Percentiles rank a stretch among this genome's conserved stretches.
phyloP scores from a whole-genome alignment of 2,797 vertebrate species.

The Yasuhikotakia modesta region DNA sequence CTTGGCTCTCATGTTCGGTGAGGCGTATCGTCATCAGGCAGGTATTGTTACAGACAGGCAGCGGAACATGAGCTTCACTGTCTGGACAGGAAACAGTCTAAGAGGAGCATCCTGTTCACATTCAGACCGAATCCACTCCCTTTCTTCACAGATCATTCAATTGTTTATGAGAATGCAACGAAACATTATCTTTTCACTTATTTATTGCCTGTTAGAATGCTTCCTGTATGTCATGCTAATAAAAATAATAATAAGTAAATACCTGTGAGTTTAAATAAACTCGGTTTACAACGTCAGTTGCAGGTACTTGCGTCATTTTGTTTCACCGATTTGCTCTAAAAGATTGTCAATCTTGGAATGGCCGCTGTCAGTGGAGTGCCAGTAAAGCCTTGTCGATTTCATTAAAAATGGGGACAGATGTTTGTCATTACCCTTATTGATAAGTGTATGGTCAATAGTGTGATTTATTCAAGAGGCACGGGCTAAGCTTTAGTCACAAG shows the following conservation, averaged over 20 bases:
- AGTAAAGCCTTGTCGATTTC: conserved; percentile 78
- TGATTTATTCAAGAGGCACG: conserved; percentile 82
- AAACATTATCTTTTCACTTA: background rate
- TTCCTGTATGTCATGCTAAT: background rate
- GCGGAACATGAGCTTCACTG: conserved; percentile 32
- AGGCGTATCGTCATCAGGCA: conserved; percentile 28
- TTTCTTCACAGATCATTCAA: background rate
- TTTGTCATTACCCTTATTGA: conserved; percentile 86
- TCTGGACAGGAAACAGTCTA: conserved; percentile 25
- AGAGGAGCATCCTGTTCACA: conserved; percentile 2
- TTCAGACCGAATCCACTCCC: background rate
- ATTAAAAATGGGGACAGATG: conserved; percentile 83
- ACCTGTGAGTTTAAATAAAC: background rate
- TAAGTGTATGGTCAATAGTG: conserved; percentile 80
- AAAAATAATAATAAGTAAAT: too few relatives aligned
- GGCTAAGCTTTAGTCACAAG: conserved; percentile 83
- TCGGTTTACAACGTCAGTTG: conserved; percentile 53
- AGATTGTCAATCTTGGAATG: conserved; percentile 78
- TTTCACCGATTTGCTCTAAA: conserved; percentile 73
- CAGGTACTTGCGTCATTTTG: conserved; percentile 69
- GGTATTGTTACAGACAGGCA: conserved; percentile 41
- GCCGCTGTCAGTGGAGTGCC: conserved; percentile 68
- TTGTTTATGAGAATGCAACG: background rate
- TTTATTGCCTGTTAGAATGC: background rate
- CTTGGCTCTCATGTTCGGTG: conserved; percentile 34